A percentile compares a stretch with the other conserved stretches of the same genome.
phyloP scores from a whole-genome alignment of 2,113 vertebrate species.

The Phalacrocorax brasilianus region DNA sequence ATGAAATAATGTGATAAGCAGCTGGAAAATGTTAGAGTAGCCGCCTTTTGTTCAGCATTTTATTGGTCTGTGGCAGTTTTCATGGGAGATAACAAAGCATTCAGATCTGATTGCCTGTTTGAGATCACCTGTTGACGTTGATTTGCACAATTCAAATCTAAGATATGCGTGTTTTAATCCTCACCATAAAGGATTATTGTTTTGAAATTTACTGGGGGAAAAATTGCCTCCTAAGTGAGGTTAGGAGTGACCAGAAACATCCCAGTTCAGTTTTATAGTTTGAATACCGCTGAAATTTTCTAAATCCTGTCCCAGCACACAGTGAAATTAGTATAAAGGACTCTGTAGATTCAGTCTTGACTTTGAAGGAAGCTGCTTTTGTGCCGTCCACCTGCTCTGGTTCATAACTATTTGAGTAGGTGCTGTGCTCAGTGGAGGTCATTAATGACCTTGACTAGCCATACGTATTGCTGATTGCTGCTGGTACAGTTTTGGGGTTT shows the following conservation, averaged over 20 bases:
- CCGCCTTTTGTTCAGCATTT: neutral
- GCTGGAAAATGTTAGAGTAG: neutral
- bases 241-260: neutral
- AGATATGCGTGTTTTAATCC: neutral
- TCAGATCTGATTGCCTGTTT: neutral
- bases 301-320: neutral
- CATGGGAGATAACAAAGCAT: neutral
- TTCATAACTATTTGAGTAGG: neutral
- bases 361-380: neutral
- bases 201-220: neutral
- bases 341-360: neutral
- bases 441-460: neutral
- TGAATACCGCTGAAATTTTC: neutral
- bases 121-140: neutral
- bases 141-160: neutral
- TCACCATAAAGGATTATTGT: neutral
- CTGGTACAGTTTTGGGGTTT: neutral
- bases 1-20: neutral
- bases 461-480: neutral
- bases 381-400: neutral
- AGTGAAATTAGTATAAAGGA: neutral
- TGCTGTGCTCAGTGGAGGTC: neutral
- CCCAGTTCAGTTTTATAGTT: neutral
- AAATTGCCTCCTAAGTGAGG: neutral
- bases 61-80: neutral